Base-by-base conservation (phyloP, 2,797 vertebrate genomes). In the Lophotriccus pileatus region DNA sequence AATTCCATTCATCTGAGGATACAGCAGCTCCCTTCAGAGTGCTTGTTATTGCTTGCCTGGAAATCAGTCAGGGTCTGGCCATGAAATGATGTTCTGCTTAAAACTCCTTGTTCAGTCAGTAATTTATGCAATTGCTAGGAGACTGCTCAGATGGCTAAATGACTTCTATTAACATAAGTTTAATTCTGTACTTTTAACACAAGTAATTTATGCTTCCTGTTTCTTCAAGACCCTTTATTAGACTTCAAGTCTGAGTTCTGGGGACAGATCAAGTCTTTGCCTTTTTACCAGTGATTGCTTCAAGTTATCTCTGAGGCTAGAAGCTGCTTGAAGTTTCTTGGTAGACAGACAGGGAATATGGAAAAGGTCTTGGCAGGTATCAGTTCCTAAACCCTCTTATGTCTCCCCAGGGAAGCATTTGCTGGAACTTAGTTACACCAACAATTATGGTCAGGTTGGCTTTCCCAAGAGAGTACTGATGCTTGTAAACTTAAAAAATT, bases 71-170 rank as follows among this genome's bases (percentile, higher is more conserved):
- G 82, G 17, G 66, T 78, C 83, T 93, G 83, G 58, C 62, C 80
- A 69, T 49, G 80, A 90, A 84, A 93, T 66, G 34, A 72, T 47
- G 47, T 58, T 90, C 95, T 88, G 52, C 20, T 69, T 79, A 67
- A 96, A 96, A 44, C 21, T 81, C 63, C 66, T 88, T 69, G 55
- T 86, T 94, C 88, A 79, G 69, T 62, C 59, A 49, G 83, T 86
- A 90, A 95, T 88, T 84, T 93, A 91, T 91, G 94, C 87, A 86
- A 89, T 39, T 93, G 59, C 76, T 90, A 86, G 55, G 90, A 94
- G 39, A 76, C 47, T 88, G 55, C 50, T 95, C 70, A 62, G 47
- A 41, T 90, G 83, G 59, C 70, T 87, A 82, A 95, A 84, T 73
- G 47, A 46, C 47, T 96, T 88, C 85, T 93, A 84, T 95, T 94